Base-by-base conservation (phyloP, 2,888 invertebrate genomes). In the Athrips mouffetella region DNA sequence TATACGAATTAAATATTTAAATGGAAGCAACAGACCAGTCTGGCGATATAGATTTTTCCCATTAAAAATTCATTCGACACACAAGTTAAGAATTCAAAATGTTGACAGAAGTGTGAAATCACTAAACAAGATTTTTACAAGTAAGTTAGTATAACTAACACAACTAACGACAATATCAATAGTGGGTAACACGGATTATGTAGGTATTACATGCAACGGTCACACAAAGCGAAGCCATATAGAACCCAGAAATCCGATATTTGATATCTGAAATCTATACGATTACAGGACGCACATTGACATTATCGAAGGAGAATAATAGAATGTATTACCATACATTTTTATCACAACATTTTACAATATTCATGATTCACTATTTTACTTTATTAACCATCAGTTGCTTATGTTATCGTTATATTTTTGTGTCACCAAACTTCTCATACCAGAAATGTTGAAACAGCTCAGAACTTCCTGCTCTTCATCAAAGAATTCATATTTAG, bases 251-350 rank as follows among this genome's bases (percentile, higher is more conserved):
- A n/a, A n/a, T n/a, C 54, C 52, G 73, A 65, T 57, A 76, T 65
- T 57, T 64, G 70, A 76, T 76, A 73, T 64, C 54, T 57, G 57
- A 71, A 71, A 72, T 63, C 67, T 64, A 51, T 51, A 54, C 55
- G 53, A 63, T 62, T 60, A 61, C 54, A 60, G 56, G 60, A 52
- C 57, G n/a, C n/a, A n/a, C n/a, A n/a, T n/a, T n/a, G n/a, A n/a
- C n/a, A n/a, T n/a, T n/a, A n/a, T n/a, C n/a, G n/a, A n/a, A n/a
- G n/a, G n/a, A n/a, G n/a, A n/a, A n/a, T n/a, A n/a, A n/a, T n/a
- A n/a, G n/a, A n/a, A n/a, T n/a, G n/a, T n/a, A n/a, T n/a, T n/a
- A n/a, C n/a, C n/a, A n/a, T n/a, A n/a, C n/a, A n/a, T n/a, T n/a
- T n/a, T n/a, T n/a, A n/a, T n/a, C n/a, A n/a, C n/a, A n/a, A n/a